Conservation (phyloP, 2,113 vertebrate genomes). For the Labeo catla region DNA sequence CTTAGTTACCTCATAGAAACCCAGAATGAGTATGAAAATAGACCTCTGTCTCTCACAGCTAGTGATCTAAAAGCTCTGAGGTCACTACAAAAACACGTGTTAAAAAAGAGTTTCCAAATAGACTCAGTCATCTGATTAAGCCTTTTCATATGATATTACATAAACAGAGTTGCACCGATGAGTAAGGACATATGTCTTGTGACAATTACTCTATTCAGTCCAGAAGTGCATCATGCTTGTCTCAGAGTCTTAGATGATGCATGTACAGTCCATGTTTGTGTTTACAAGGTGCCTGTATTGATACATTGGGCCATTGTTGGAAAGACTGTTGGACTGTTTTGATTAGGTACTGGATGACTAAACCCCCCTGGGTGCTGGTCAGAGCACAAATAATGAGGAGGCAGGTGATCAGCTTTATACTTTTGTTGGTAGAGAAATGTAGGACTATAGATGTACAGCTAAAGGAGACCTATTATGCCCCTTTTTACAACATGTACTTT, state of each 20-base stretch:
- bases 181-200: neutral
- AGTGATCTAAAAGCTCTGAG: neutral
- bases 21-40: constrained; percentile 1
- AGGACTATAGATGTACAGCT: too few relatives aligned
- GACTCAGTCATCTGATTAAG: constrained; percentile 13
- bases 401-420: too few relatives aligned
- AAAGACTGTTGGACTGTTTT: too few relatives aligned
- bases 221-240: neutral
- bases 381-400: too few relatives aligned
- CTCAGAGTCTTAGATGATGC: neutral
- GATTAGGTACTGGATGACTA: too few relatives aligned
- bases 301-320: neutral
- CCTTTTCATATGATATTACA: constrained; percentile 13
- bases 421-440: too few relatives aligned
- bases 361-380: too few relatives aligned
- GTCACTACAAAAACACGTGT: neutral
- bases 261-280: neutral
- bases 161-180: neutral
- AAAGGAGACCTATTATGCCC: too few relatives aligned
- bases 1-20: neutral
- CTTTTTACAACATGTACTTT: too few relatives aligned
- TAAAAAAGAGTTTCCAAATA: neutral
- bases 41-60: constrained; percentile 19
- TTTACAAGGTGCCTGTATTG: neutral
- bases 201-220: constrained; percentile 1